Evolutionary conservation across 2,888 invertebrate genomes (phyloP), one percentile per base, ranked within the genome.

Genomic region (Calephelis perditalis): DNA sequence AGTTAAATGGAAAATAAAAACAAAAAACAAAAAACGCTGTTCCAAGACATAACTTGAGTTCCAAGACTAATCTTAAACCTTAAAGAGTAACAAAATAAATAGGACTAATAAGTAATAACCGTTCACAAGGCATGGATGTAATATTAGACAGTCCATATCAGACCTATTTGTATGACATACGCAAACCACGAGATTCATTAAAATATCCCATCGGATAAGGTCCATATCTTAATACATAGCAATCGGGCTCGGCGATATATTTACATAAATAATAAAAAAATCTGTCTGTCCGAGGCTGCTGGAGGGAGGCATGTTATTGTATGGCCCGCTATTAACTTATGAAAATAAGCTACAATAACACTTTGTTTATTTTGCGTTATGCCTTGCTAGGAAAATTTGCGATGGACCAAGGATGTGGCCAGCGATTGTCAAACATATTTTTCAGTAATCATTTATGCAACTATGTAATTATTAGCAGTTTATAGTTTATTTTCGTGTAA

Each of bases 281-380:
- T 57, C 68, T 64, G 65, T 65, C 70, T 68, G 67, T 69, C 65
- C 64, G 65, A 67, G 69, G 67, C 52, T 35, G 52, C 26, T 52
- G 35, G 52, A 52, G 52, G 35, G 72, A 65, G 69, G 70, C 59
- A 63, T 71, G 71, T 73, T 76, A 72, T 74, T 70, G 63, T 65
- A 59, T 65, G 67, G 68, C 65, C 67, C 63, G 78, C 88, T 88
- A 87, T 89, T 88, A 89, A 88, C 86, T 87, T 89, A 89, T 87
- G 86, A 89, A 88, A 89, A 89, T 88, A 89, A 87, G 86, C 82
- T 86, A 82, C 86, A 87, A 87, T 88, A 89, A 88, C 86, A 87
- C 81, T 81, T 84, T 88, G 86, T 88, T 88, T 88, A 86, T 87
- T 86, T 80, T 86, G 77, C 83, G 86, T 84, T 84, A 83, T 84